These are phyloP conservation scores for Circaetus gallicus DNA, from an alignment of 2,113 vertebrate species.

Conservation along the genomic window DNA sequence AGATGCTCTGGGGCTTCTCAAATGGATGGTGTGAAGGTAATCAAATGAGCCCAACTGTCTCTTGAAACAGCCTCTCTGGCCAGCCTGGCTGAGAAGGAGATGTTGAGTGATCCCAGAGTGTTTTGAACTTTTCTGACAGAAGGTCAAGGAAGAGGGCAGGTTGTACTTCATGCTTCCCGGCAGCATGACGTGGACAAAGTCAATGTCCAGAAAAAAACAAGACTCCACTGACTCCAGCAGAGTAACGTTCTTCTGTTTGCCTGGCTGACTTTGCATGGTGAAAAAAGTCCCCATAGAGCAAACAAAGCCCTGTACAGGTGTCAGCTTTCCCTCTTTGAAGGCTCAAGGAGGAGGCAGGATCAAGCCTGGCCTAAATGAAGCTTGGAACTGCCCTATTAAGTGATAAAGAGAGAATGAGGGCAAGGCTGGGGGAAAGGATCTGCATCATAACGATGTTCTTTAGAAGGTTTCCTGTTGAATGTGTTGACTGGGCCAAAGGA, in stretches of 20 bases:
- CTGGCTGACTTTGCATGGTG: not conserved
- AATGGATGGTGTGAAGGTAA: rapidly evolving
- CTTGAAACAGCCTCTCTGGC: not conserved
- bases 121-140: not conserved
- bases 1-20: not conserved
- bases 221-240: not conserved
- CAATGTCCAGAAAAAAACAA: not conserved
- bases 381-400: not conserved
- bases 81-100: not conserved
- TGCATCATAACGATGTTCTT: rapidly evolving
- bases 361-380: not conserved
- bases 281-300: not conserved
- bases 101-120: not conserved
- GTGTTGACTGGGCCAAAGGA: not conserved
- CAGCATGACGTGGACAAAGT: not conserved
- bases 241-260: not conserved
- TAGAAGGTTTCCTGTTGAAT: not conserved
- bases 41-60: not conserved
- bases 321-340: not conserved
- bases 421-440: not conserved
- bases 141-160: not conserved
- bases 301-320: not conserved
- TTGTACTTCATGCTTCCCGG: not conserved
- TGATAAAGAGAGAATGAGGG: not conserved
- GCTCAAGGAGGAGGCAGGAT: not conserved